A percentile compares a stretch with the other conserved stretches of the same genome.
Conservation (phyloP, 2,888 invertebrate species). For the Osmoderma eremita region DNA sequence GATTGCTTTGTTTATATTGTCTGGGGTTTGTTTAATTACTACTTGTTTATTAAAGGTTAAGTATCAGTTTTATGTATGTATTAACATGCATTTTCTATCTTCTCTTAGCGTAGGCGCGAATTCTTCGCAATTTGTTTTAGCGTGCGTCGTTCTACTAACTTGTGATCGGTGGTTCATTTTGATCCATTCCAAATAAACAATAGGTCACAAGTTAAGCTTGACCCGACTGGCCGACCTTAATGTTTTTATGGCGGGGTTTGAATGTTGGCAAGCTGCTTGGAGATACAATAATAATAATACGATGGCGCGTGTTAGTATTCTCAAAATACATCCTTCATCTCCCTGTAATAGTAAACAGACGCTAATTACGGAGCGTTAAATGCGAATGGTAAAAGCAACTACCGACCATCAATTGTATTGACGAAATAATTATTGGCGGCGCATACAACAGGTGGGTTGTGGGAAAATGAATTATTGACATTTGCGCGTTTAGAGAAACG, state of each 20-base stretch:
- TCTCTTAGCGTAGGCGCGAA: neutral
- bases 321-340: constrained; percentile 23
- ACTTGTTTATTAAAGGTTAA: constrained; percentile 18
- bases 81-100: neutral
- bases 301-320: constrained; percentile 7
- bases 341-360: neutral
- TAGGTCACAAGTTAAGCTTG: constrained; percentile 35
- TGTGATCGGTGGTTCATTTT: constrained; percentile 21
- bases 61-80: too few species aligned
- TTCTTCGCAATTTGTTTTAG: too few species aligned
- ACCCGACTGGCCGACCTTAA: constrained; percentile 15
- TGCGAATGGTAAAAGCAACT: too few species aligned
- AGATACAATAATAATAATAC: too few species aligned
- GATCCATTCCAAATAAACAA: constrained; percentile 31
- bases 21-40: neutral
- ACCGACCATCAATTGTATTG: neutral
- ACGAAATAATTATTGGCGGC: neutral
- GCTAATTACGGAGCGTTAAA: too few species aligned
- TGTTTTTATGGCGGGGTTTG: neutral
- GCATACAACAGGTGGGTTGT: constrained; percentile 10
- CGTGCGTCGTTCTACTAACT: neutral
- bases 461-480: constrained; percentile 21
- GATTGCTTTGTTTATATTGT: constrained; percentile 39
- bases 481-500: constrained; percentile 1
- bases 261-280: constrained; percentile 29